phyloP scores from a whole-genome alignment of 2,797 vertebrate species.

The Intellagama lesueurii region DNA sequence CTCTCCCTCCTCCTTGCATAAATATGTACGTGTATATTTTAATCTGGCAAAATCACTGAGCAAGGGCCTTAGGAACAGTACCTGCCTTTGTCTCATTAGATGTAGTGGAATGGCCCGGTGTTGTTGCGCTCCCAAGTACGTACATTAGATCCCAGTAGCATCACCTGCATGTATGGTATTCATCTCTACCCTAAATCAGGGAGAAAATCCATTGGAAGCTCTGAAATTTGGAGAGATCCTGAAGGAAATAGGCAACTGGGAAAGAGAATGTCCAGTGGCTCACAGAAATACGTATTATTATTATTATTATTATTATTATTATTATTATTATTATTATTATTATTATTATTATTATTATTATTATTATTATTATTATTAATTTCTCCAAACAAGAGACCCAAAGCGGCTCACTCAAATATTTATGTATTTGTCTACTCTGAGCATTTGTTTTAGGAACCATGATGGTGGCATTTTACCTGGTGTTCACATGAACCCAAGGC shows the following conservation, averaged over 20 bases:
- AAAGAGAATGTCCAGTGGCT: not conserved
- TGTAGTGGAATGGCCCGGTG: not conserved
- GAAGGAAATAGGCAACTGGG: not conserved
- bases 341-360: too few relatives aligned
- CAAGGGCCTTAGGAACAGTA: conserved; percentile 67
- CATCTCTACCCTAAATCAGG: conserved; percentile 17
- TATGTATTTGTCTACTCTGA: too few relatives aligned
- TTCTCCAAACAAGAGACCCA: too few relatives aligned
- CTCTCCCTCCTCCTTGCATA: conserved; percentile 75
- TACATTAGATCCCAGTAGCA: not conserved
- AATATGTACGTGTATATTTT: conserved; percentile 79
- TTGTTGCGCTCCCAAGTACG: conserved; percentile 35
- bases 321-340: too few relatives aligned
- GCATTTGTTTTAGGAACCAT: too few relatives aligned
- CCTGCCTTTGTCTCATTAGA: conserved; percentile 55
- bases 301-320: not conserved
- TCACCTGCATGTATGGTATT: not conserved
- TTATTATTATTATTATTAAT: too few relatives aligned
- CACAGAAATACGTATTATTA: not conserved
- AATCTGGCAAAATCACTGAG: conserved; percentile 74
- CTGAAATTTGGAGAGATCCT: not conserved
- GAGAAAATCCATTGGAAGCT: not conserved
- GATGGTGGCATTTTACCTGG: too few relatives aligned
- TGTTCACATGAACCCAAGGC: too few relatives aligned
- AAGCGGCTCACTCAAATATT: too few relatives aligned